A percentile compares a stretch with the other conserved stretches of the same genome.
phyloP scores from a whole-genome alignment of 2,113 vertebrate genomes.

The Caracal caracal region DNA sequence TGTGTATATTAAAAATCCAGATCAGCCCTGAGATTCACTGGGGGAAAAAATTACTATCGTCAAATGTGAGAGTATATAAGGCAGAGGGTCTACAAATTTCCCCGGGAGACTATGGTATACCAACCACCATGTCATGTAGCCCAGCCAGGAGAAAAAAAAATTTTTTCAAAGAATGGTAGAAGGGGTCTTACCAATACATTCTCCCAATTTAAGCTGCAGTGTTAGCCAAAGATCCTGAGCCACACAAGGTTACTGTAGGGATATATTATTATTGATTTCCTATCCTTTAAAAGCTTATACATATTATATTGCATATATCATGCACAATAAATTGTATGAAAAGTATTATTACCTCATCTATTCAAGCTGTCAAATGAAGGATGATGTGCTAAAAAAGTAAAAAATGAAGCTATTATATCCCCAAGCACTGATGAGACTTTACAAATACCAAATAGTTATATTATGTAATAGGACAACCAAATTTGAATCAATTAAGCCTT shows the following conservation, averaged over 20 bases:
- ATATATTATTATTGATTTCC: neutral
- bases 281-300: neutral
- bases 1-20: neutral
- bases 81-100: neutral
- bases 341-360: neutral
- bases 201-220: constrained; percentile 12
- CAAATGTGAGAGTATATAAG: neutral
- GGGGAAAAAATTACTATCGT: neutral
- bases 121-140: neutral
- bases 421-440: neutral
- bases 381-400: neutral
- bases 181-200: neutral
- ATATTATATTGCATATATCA: neutral
- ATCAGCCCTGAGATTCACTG: neutral
- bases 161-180: neutral
- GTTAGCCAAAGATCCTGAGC: neutral
- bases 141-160: neutral
- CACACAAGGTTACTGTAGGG: neutral
- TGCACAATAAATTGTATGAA: neutral
- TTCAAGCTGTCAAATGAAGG: neutral
- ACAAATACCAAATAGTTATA: neutral
- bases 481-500: neutral
- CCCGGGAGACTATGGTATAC: neutral
- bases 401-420: constrained; percentile 24
- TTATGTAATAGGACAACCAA: neutral